phyloP scores from a whole-genome alignment of 2,113 vertebrate species.

The Microcebus griseorufus region DNA sequence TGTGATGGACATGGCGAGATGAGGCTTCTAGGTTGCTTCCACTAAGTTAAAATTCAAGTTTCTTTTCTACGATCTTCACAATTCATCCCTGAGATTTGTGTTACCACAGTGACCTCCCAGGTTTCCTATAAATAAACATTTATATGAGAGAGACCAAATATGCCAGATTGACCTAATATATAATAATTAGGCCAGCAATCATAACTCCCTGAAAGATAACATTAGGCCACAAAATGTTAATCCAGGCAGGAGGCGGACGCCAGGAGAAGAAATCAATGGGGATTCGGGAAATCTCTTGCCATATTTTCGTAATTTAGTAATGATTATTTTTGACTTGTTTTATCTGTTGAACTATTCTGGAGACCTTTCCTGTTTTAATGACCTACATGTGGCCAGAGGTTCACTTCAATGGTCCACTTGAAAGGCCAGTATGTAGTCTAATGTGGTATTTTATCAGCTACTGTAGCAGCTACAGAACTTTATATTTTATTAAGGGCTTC shows the following conservation, averaged over 20 bases:
- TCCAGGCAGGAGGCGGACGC: background rate
- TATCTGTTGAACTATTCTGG: background rate
- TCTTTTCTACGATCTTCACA: background rate
- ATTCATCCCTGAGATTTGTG: background rate
- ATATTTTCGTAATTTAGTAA: background rate
- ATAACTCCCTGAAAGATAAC: background rate
- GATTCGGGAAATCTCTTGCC: background rate
- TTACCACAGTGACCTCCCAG: background rate
- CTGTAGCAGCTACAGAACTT: background rate
- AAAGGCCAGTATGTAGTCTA: background rate
- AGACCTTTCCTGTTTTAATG: background rate
- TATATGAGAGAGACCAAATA: background rate
- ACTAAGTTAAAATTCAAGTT: background rate
- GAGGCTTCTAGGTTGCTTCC: background rate
- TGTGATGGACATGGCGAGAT: background rate
- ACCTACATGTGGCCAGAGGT: background rate
- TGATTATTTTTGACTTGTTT: background rate
- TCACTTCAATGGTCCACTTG: background rate
- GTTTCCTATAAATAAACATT: background rate
- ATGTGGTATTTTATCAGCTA: background rate
- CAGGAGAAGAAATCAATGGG: background rate
- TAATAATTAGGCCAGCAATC: background rate
- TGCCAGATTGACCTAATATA: background rate
- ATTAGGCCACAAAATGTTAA: background rate
- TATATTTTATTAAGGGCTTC: background rate